Percentiles rank a stretch among this genome's conserved stretches.
Evolutionary conservation across 1,140 invertebrate species (phyloP).

Genomic region (Stegodyphus dumicola): DNA sequence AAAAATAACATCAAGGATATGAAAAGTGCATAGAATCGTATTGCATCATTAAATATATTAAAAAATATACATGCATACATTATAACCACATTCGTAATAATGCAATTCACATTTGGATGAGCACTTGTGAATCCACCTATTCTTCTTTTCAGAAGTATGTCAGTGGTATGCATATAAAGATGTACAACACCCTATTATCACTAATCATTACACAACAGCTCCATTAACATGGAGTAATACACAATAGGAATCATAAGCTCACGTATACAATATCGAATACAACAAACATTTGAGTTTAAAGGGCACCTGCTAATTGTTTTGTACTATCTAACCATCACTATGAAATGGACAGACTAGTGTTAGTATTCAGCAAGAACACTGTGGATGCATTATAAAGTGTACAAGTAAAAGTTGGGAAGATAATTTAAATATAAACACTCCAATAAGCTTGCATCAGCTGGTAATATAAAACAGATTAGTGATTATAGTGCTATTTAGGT

Average conservation of each 20-base stretch:
- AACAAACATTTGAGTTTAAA: constrained; percentile 57
- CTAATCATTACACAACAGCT: constrained; percentile 54
- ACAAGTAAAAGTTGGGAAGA: constrained; percentile 55
- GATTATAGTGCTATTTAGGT: constrained; percentile 32
- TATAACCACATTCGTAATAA: background rate
- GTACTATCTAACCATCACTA: constrained; percentile 61
- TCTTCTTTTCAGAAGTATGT: constrained; percentile 12
- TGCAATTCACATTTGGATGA: constrained; percentile 39
- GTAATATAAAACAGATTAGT: constrained; percentile 38
- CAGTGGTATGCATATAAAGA: constrained; percentile 45
- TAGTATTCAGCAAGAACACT: constrained; percentile 59
- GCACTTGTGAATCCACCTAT: constrained; percentile 45
- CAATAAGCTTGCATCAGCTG: constrained; percentile 14
- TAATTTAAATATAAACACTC: constrained; percentile 34
- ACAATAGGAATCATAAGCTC: constrained; percentile 59
- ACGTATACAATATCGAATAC: constrained; percentile 56
- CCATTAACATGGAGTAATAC: constrained; percentile 51
- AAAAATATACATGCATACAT: background rate
- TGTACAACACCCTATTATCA: constrained; percentile 44
- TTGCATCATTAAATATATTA: too few species aligned
- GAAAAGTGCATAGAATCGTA: background rate
- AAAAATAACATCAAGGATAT: background rate
- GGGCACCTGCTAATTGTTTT: constrained; percentile 61
- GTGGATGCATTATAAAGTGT: constrained; percentile 43
- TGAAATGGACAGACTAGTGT: constrained; percentile 60